Evolutionary conservation across 2,113 vertebrate species (phyloP), one percentile per base, ranked within the genome.

Genomic region (Mesembrinibis cayennensis): DNA sequence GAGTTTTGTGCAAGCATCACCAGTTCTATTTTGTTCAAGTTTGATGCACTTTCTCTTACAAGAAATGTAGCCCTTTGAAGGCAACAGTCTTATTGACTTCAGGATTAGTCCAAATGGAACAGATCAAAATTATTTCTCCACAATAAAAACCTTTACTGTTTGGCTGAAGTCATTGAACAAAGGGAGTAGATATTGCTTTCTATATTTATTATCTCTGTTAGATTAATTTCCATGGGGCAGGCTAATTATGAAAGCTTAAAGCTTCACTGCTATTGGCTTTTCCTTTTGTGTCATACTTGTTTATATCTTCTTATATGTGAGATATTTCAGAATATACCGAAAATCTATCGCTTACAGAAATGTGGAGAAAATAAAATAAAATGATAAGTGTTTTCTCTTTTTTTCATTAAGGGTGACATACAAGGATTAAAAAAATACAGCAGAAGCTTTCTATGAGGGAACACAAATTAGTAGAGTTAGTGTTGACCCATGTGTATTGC

Each of bases 281-380:
- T 69, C 9, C 50, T 95, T 81, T 69, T 56, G 30, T 85, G 66
- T 84, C 66, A 94, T 44, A 49, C 40, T 62, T 49, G n/a, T 89
- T 95, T 95, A 87, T 21, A 50, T 69, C 79, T 95, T 72, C 72
- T 90, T 92, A 49, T 34, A 85, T 45, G 66, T 87, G 17, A 96
- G 69, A 66, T 62, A 40, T 56, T 90, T 92, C 73, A 53, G 66
- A 63, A 42, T 26, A 76, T 13, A 58, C 8, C 5, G 13, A 63
- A 87, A 92, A 84, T 69, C 77, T 82, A 13, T 42, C 40, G 90
- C 7, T 58, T 78, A 53, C 6, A 69, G 47, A 79, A 74, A 63
- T 80, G 27, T 70, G 12, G 67, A 71, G 55, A 76, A 93, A 78
- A 49, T 22, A 50, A 93, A 88, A 30, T 61, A 70, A 95, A 67